phyloP scores from a whole-genome alignment of 2,888 invertebrate species.

The Autographa pulchrina region DNA sequence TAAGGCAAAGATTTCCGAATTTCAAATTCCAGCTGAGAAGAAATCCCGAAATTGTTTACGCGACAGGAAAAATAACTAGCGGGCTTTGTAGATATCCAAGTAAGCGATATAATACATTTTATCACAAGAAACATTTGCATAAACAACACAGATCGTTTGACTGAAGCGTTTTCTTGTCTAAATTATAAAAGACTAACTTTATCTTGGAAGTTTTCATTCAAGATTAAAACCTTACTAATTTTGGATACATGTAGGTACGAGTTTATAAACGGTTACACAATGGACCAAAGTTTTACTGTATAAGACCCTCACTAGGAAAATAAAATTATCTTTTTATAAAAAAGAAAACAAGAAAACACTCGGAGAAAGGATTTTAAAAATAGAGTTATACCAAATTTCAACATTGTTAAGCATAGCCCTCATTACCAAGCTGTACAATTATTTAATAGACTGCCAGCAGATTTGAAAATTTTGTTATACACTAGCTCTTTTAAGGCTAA shows the following conservation, averaged over 20 bases:
- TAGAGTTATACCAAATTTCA: too few species aligned
- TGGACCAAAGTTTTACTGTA: not conserved
- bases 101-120: conserved; percentile 21
- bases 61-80: conserved; percentile 31
- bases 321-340: too few species aligned
- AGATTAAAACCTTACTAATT: not conserved
- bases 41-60: conserved; percentile 30
- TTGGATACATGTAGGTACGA: not conserved
- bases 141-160: conserved; percentile 10
- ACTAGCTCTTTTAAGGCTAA: too few species aligned
- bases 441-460: too few species aligned
- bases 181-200: conserved; percentile 6
- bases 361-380: too few species aligned
- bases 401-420: too few species aligned
- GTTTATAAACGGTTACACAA: not conserved
- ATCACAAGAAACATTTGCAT: conserved; percentile 3
- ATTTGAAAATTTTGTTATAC: too few species aligned
- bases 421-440: too few species aligned
- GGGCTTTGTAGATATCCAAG: conserved; percentile 16
- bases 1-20: conserved; percentile 13
- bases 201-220: not conserved
- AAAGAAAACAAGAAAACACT: too few species aligned
- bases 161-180: conserved; percentile 5
- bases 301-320: too few species aligned
- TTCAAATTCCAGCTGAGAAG: conserved; percentile 21